Percentiles rank a stretch among this genome's conserved stretches.
Evolutionary conservation across 2,888 invertebrate species (phyloP).

Genomic region (Ganaspis brasiliensis): DNA sequence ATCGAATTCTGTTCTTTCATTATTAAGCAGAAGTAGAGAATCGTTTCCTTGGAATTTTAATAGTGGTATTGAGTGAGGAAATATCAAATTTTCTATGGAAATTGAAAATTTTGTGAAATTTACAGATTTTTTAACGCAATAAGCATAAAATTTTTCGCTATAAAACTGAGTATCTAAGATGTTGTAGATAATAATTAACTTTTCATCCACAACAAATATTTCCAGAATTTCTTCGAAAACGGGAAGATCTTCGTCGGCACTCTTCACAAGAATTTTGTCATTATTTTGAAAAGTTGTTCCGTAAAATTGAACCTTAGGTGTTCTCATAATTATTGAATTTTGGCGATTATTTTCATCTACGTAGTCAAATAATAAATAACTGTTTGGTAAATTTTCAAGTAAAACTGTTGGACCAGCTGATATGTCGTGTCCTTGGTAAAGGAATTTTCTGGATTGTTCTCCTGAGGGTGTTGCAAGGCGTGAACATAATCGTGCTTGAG

Average conservation of each 20-base stretch:
- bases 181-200: no score
- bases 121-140: no score
- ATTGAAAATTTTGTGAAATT: no score
- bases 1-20: no score
- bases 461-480: constrained; percentile 45
- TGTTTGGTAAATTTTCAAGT: neutral
- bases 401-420: constrained; percentile 48
- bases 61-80: no score
- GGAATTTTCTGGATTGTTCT: constrained; percentile 43
- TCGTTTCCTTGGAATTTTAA: no score
- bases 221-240: neutral
- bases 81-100: no score
- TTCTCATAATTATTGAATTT: neutral
- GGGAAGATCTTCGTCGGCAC: neutral
- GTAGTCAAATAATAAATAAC: neutral
- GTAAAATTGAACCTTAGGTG: neutral
- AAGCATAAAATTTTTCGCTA: no score
- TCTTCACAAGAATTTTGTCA: neutral
- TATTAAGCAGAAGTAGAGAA: no score
- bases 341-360: neutral
- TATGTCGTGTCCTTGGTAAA: constrained; percentile 53
- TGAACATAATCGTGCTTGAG: constrained; percentile 52
- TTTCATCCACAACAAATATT: no score
- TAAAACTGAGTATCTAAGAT: no score
- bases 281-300: neutral